A percentile compares a stretch with the other conserved stretches of the same genome.
Conservation (phyloP, 1,140 invertebrate genomes). For the Asbolus verrucosus region DNA sequence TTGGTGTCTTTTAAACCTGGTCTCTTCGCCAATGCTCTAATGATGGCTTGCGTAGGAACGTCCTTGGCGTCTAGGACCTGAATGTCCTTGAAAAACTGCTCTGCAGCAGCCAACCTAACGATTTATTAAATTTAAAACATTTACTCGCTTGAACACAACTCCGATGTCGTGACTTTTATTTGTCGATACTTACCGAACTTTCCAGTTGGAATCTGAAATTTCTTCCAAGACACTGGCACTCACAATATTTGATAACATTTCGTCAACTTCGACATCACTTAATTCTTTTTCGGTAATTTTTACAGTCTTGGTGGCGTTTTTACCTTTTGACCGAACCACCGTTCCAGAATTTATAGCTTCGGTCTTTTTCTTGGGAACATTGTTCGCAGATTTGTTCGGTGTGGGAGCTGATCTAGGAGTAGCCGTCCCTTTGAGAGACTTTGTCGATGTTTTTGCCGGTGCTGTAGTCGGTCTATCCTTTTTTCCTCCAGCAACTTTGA, state of each 20-base stretch:
- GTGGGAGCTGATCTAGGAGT: constrained; percentile 70
- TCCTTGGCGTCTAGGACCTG: constrained; percentile 73
- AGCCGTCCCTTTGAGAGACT: constrained; percentile 67
- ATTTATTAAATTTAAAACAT: constrained; percentile 14
- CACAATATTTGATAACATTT: constrained; percentile 75
- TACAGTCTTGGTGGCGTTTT: constrained; percentile 61
- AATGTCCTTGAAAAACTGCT: constrained; percentile 76
- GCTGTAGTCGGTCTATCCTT: constrained; percentile 72
- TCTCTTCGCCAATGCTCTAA: constrained; percentile 83
- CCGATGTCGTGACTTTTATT: too few species aligned
- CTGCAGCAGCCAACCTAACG: constrained; percentile 75
- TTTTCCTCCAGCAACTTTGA: constrained; percentile 74
- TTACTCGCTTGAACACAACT: not conserved
- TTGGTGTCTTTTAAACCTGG: constrained; percentile 94
- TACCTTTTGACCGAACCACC: constrained; percentile 60
- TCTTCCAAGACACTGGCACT: constrained; percentile 74
- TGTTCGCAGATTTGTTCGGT: constrained; percentile 47
- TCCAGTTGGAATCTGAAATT: constrained; percentile 87
- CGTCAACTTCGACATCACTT: constrained; percentile 78
- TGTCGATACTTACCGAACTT: constrained; percentile 70
- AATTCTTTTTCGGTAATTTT: constrained; percentile 69
- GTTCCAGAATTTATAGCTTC: constrained; percentile 61
- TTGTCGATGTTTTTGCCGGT: constrained; percentile 64
- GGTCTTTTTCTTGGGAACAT: constrained; percentile 62
- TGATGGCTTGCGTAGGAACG: constrained; percentile 80